Base-by-base conservation (phyloP, 2,113 vertebrate species). In the Cercopithecus mona region DNA sequence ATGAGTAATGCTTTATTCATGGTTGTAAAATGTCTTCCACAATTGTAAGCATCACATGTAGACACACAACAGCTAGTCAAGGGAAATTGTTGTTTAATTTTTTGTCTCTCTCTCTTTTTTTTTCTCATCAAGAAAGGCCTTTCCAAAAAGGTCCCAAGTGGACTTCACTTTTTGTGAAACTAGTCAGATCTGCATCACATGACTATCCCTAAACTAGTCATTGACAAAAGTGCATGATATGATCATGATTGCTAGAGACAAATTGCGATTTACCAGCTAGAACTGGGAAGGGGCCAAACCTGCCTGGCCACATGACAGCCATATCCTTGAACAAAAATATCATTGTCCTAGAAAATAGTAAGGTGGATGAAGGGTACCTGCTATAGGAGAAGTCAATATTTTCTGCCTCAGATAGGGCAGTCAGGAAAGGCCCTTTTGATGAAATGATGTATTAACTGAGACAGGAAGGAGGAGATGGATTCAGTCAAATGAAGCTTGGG, bases 271-370 rank as follows among this genome's bases (percentile, higher is more conserved):
- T 35, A 88, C 32, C 38, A 64, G 80, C 70, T 94, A 57, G 55
- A 25, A 57, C 35, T 50, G 25, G 35, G 88, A 88, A 82, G 30
- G 82, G 48, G 8, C 83, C 38, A 96, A 40, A 16, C n/a, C 59
- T 14, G 18, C 18, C 5, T 32, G 83, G 68, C 22, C 30, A 83
- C 27, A 40, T 30, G 50, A 18, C 32, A 78, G n/a, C 23, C 7
- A 35, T 95, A 79, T 61, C 30, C 18, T 96, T 52, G 59, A 92
- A 88, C 7, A 86, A 86, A 90, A 94, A 73, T 45, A 80, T 68
- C 23, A 55, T 38, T 73, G n/a, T 90, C 17, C 61, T 96, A 45
- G 52, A 57, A 66, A 80, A 85, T 23, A 85, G 61, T 16, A 89
- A 70, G 6, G 30, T 89, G 72, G 8, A 59, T 80, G 55, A 35